Evolutionary conservation across 2,113 vertebrate species (phyloP), one percentile per base, ranked within the genome.

Genomic region (Myotis brandtii): DNA sequence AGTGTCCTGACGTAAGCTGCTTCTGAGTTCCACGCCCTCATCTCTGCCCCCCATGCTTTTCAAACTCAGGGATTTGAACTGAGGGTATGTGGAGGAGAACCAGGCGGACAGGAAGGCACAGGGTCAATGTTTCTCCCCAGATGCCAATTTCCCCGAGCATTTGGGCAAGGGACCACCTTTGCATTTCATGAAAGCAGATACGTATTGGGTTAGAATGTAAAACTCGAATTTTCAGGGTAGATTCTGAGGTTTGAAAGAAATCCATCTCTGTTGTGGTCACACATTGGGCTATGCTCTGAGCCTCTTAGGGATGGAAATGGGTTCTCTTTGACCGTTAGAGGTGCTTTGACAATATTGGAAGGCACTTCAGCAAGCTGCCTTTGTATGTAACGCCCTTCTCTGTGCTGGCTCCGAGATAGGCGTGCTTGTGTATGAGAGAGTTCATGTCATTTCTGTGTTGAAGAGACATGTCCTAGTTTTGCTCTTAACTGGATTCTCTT

Each of bases 31-130:
- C 6, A 0, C 23, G n/a, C 16, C 18, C 4, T 32, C 1, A 27
- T 27, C 27, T 21, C 54, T 56, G 9, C 56, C 17, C 21, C 13
- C 43, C 6, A 0, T 59, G 69, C 30, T 86, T 34, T 94, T 79
- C 64, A 80, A 9, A 48, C 3, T 6, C 43, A 16, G 25, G 13
- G 46, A 10, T 64, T 11, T 81, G 30, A 12, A 48, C 2, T 5
- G 43, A 20, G 17, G 8, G 37, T 11, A 0, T 4, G 4, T 14
- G 3, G 11, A 13, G 9, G 17, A 56, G 3, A 43, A 23, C 40
- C 12, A 34, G 18, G 37, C 12, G 1, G 10, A 50, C n/a, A 6
- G 46, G 30, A 30, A 96, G 85, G 64, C 52, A 8, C 10, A 64
- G 62, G 10, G 27, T 64, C 77, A 11, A 48, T 46, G 3, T 43